Percentiles rank a stretch among this genome's conserved stretches.
phyloP scores from a whole-genome alignment of 2,888 invertebrate species.

The Caradrina clavipalpis region DNA sequence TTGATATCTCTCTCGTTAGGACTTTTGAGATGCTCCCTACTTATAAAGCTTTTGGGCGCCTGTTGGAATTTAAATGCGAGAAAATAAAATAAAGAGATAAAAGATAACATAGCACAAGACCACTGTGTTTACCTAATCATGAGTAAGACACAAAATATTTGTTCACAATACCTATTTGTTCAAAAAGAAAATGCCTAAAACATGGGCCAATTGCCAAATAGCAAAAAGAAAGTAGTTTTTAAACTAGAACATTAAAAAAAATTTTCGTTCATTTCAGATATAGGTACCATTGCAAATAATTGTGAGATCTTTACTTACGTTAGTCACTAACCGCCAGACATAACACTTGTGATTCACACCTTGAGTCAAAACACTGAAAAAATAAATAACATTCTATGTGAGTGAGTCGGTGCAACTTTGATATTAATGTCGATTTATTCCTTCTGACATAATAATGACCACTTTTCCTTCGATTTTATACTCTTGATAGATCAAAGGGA shows the following conservation, averaged over 20 bases:
- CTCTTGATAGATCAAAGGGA: conserved; percentile 3
- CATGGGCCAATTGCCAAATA: conserved; percentile 27
- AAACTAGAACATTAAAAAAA: conserved; percentile 19
- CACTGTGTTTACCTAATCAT: neutral
- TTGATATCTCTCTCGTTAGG: conserved; percentile 57
- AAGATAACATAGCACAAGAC: neutral
- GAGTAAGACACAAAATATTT: conserved; percentile 18
- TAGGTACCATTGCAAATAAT: conserved; percentile 66
- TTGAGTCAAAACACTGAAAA: conserved; percentile 85
- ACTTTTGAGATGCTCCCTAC: conserved; percentile 10
- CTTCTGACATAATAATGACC: conserved; percentile 37
- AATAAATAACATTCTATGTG: conserved; percentile 75
- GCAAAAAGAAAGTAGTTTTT: conserved; percentile 12
- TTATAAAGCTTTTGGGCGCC: conserved; percentile 1
- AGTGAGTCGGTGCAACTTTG: conserved; percentile 73
- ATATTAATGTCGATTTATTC: conserved; percentile 44
- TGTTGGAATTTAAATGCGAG: neutral
- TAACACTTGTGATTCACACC: conserved; percentile 82
- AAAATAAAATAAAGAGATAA: too few species aligned
- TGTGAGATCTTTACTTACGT: conserved; percentile 72
- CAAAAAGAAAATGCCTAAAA: neutral
- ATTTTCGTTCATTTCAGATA: conserved; percentile 16
- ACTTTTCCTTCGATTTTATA: neutral
- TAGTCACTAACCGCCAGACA: conserved; percentile 81
- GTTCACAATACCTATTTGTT: neutral